Conservation (phyloP, 2,888 invertebrate species). For the Catocala nupta region DNA sequence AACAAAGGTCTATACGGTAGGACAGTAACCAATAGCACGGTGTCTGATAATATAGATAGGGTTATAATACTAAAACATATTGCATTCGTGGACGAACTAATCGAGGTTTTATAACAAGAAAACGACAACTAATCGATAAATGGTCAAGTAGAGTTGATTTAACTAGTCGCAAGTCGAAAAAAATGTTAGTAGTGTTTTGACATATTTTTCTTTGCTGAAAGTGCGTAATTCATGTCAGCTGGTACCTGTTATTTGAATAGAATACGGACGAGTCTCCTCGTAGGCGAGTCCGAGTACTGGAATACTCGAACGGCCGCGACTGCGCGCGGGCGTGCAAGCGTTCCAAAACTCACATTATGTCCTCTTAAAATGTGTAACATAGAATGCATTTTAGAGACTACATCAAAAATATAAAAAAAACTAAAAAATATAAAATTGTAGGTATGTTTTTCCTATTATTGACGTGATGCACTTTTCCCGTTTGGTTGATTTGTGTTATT, state of each 20-base stretch:
- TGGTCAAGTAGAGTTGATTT: slow-evolving; percentile 88
- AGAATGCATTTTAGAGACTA: slow-evolving; percentile 78
- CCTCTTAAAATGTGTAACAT: slow-evolving; percentile 79
- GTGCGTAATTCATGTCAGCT: slow-evolving; percentile 88
- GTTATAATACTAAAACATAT: slow-evolving; percentile 81
- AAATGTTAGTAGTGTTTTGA: slow-evolving; percentile 88
- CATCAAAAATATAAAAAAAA: slow-evolving; percentile 67
- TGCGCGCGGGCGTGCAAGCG: slow-evolving; percentile 71
- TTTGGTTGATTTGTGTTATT: slow-evolving; percentile 79
- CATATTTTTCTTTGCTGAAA: slow-evolving; percentile 88
- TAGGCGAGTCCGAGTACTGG: slow-evolving; percentile 62
- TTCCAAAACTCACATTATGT: slow-evolving; percentile 69
- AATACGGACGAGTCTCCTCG: slow-evolving; percentile 47
- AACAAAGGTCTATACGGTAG: slow-evolving; percentile 51
- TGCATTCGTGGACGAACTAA: slow-evolving; percentile 84
- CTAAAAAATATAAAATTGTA: slow-evolving; percentile 71
- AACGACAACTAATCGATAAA: slow-evolving; percentile 82
- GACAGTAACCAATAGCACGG: slow-evolving; percentile 64
- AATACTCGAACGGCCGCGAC: slow-evolving; percentile 75
- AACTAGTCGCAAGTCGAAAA: slow-evolving; percentile 87
- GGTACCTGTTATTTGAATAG: slow-evolving; percentile 78
- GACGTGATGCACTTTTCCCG: slow-evolving; percentile 83
- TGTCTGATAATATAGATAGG: slow-evolving; percentile 78
- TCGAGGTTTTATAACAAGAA: slow-evolving; percentile 75
- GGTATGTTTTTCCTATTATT: slow-evolving; percentile 70